phyloP scores from a whole-genome alignment of 2,797 vertebrate genomes.

The Alouatta caraya region DNA sequence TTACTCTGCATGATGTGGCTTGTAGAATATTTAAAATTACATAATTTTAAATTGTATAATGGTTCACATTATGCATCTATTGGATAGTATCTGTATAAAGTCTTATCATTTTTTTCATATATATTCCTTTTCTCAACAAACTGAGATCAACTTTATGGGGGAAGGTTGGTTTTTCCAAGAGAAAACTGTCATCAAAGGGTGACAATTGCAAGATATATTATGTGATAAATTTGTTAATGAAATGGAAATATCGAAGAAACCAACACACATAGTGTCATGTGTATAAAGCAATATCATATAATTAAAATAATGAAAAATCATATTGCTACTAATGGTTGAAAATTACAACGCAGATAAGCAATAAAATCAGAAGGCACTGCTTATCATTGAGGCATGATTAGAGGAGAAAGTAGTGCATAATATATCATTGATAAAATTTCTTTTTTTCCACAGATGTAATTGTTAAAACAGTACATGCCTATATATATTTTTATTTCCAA shows the following conservation, averaged over 20 bases:
- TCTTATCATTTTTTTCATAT: background rate
- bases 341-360: background rate
- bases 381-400: background rate
- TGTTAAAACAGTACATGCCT: background rate
- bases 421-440: background rate
- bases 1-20: background rate
- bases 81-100: background rate
- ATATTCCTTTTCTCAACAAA: background rate
- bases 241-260: background rate
- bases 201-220: background rate
- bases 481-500: background rate
- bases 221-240: background rate
- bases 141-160: background rate
- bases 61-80: background rate
- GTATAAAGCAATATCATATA: background rate
- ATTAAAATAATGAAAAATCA: constrained; percentile 6
- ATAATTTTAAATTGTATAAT: background rate
- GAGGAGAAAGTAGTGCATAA: background rate
- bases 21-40: background rate
- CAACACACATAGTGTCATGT: background rate
- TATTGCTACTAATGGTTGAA: background rate
- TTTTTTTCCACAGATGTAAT: background rate
- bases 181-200: background rate
- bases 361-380: background rate
- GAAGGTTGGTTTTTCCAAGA: background rate